A percentile compares a stretch with the other conserved stretches of the same genome.
These are phyloP conservation scores for Eretmocerus hayati DNA, from an alignment of 2,888 invertebrate species.

Conservation along the genomic window DNA sequence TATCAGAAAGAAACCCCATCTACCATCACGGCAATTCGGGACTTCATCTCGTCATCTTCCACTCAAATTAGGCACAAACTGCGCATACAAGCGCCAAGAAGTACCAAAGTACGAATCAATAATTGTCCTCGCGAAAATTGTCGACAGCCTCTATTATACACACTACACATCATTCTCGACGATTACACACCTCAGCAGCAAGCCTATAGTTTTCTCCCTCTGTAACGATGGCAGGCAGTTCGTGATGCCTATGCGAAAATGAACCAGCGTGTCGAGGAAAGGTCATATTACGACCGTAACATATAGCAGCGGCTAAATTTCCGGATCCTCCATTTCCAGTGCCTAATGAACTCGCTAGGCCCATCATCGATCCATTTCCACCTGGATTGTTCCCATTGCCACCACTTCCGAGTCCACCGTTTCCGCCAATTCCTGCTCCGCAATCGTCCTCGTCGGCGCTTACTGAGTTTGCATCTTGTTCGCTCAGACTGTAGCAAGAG, in stretches of 20 bases:
- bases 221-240: conserved; percentile 59
- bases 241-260: conserved; percentile 49
- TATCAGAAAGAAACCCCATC: no score
- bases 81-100: no score
- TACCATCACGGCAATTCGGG: no score
- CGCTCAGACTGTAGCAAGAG: conserved; percentile 43
- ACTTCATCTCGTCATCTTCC: no score
- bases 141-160: no score
- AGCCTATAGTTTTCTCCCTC: conserved; percentile 54
- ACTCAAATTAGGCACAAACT: no score
- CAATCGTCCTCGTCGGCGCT: conserved; percentile 38
- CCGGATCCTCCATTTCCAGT: conserved; percentile 4
- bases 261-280: conserved; percentile 51
- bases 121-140: no score
- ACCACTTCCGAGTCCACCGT: no score
- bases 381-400: no score
- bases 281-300: conserved; percentile 58
- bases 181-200: no score
- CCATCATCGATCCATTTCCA: conserved; percentile 13
- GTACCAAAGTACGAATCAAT: no score
- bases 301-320: conserved; percentile 44
- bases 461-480: conserved; percentile 42
- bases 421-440: neutral
- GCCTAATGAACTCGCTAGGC: conserved; percentile 4
- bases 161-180: no score